Evolutionary conservation across 2,797 vertebrate species (phyloP).

Genomic region (Anguilla pacifica): DNA sequence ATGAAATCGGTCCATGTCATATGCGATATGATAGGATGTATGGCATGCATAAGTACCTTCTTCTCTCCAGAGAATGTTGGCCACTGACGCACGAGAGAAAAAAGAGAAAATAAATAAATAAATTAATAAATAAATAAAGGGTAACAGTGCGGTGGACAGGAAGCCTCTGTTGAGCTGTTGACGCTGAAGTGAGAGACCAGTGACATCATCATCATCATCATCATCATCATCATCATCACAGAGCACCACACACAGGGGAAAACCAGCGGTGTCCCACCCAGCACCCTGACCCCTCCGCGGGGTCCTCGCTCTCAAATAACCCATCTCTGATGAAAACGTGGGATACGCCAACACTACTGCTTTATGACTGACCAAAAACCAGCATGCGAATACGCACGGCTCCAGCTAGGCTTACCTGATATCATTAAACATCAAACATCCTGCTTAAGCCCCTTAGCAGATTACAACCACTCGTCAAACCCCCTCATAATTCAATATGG

Average conservation of each 20-base stretch:
- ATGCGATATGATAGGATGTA: not conserved
- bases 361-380: not conserved
- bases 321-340: not conserved
- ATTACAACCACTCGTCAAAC: not conserved
- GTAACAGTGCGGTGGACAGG: slow-evolving; percentile 43
- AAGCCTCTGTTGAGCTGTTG: not conserved
- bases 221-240: too few relatives aligned
- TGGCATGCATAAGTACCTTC: slow-evolving; percentile 81
- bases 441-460: not conserved
- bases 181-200: not conserved
- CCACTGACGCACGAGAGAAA: slow-evolving; percentile 80
- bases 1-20: too few relatives aligned
- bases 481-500: not conserved
- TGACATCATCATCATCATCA: not conserved
- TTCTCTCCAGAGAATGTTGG: slow-evolving; percentile 98
- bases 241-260: not conserved
- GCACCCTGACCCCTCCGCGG: not conserved
- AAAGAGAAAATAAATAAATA: slow-evolving; percentile 40
- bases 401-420: not conserved
- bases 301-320: not conserved
- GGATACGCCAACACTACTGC: too few relatives aligned
- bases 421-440: not conserved
- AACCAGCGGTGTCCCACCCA: not conserved
- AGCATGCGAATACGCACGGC: too few relatives aligned
- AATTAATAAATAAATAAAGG: slow-evolving; percentile 37